Base-by-base conservation (phyloP, 2,797 vertebrate species). In the Halcyon chelicuti region DNA sequence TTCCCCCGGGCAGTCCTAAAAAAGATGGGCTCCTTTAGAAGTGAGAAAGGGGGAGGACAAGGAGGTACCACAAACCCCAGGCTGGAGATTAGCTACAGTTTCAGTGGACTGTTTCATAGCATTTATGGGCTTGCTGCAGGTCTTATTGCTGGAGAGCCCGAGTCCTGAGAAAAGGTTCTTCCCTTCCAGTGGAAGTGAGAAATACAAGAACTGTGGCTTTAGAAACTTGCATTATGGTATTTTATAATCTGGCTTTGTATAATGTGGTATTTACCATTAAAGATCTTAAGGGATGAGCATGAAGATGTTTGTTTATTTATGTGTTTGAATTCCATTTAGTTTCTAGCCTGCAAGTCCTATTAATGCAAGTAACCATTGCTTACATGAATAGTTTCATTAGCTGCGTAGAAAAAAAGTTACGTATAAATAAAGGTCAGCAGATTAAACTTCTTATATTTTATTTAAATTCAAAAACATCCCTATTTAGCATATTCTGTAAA, bases 291-390 rank as follows among this genome's bases (percentile, higher is more conserved):
- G 74, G 60, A 77, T 91, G 82, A 85, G 28, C 0, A 0, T 67
- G 88, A 95, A 91, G 94, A 51, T 75, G 55, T 93, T 92, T 88
- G 58, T 84, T 85, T 94, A 73, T 94, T 88, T 93, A 70, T 95
- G 88, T 90, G 17, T 62, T 88, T 66, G 44, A 96, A 86, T 90
- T 84, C 62, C 62, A 84, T 93, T 96, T 86, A 73, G 55, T 90
- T 95, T 88, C 79, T 80, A 75, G 75, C 71, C 82, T 94, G 60
- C 39, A 73, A 90, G 57, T 62, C 67, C 49, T 63, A 29, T 93
- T 94, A 84, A 85, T 85, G 74, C 67, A 63, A 52, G 79, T 55
- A 95, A 76, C 83, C 28, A 63, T 58, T 79, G 79, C 57, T 85
- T 93, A 52, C 80, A 57, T 86, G 37, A 94, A 66, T 74, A 52